phyloP scores from a whole-genome alignment of 2,888 invertebrate genomes.

The Drosophila multiciliata region DNA sequence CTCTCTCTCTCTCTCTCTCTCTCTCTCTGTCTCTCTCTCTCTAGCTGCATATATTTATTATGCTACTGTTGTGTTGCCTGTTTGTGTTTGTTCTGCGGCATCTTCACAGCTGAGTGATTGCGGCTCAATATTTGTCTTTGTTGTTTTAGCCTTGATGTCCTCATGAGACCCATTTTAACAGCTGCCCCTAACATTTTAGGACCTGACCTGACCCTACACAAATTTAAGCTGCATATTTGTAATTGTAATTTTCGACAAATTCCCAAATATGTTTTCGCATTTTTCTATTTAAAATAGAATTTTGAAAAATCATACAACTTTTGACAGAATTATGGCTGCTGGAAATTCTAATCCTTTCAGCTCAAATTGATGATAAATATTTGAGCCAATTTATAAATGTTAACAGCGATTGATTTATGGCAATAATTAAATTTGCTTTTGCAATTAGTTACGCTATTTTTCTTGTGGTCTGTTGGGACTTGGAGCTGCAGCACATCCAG shows the following conservation, averaged over 20 bases:
- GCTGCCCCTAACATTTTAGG: constrained; percentile 5
- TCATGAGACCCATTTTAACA: constrained; percentile 13
- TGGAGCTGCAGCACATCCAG: not conserved
- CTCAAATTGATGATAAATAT: not conserved
- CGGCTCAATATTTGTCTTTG: constrained; percentile 74
- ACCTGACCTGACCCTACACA: not conserved
- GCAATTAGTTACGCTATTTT: not conserved
- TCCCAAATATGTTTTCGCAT: too few relatives aligned
- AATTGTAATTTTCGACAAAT: constrained; percentile 58
- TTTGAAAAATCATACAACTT: too few relatives aligned
- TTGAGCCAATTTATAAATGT: not conserved
- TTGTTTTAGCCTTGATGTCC: constrained; percentile 36
- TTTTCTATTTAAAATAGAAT: too few relatives aligned
- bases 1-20: not conserved
- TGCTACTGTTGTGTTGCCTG: constrained; percentile 47
- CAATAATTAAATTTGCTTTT: not conserved
- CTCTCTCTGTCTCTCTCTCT: constrained; percentile 3
- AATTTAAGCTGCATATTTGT: constrained; percentile 32
- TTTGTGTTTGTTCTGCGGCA: constrained; percentile 70
- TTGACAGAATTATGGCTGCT: not conserved
- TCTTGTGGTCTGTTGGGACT: not conserved
- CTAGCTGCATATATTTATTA: constrained; percentile 30
- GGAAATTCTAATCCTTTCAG: not conserved
- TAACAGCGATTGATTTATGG: not conserved
- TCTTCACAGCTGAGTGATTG: constrained; percentile 78